Evolutionary conservation across 2,888 invertebrate species (phyloP), one percentile per base, ranked within the genome.

Genomic region (Zelleria hepariella): DNA sequence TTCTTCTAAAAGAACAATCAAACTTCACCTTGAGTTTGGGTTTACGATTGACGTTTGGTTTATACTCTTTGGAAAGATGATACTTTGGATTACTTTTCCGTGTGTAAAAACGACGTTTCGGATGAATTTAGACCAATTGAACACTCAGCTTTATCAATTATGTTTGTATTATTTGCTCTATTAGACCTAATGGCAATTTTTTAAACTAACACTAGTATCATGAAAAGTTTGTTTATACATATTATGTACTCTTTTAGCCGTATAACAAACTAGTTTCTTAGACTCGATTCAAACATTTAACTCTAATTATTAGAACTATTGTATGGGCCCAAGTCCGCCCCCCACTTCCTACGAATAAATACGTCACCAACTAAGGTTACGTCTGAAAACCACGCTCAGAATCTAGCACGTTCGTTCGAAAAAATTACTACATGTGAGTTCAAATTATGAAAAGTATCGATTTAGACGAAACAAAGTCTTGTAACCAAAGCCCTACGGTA

Each of bases 281-380:
- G n/a, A n/a, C n/a, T n/a, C n/a, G n/a, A n/a, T n/a, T n/a, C n/a
- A 42, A 42, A 42, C 15, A 3, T 42, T 42, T 15, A 42, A 15
- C 15, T 10, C 15, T 10, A 15, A 2, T 10, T 15, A 42, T 42
- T 0, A 15, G 10, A 15, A 15, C 1, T 4, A 10, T 15, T 15
- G 15, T 5, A 15, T 15, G 2, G 15, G 4, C 10, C 32, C 10
- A 42, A 15, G 32, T 72, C 68, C 70, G 71, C 75, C 72, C 75
- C 74, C 72, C 74, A 69, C 72, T 69, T 68, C 68, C 68, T 59
- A 65, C 66, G 64, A 64, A 80, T 82, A 83, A 82, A 83, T 75
- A 78, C 73, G 73, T 79, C 74, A 67, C 75, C 78, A 82, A 80
- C 77, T 80, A 80, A 80, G 82, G 78, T 69, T 68, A 61, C 63